A percentile compares a stretch with the other conserved stretches of the same genome.
Evolutionary conservation across 2,888 invertebrate species (phyloP).

Genomic region (Taenaris catops): DNA sequence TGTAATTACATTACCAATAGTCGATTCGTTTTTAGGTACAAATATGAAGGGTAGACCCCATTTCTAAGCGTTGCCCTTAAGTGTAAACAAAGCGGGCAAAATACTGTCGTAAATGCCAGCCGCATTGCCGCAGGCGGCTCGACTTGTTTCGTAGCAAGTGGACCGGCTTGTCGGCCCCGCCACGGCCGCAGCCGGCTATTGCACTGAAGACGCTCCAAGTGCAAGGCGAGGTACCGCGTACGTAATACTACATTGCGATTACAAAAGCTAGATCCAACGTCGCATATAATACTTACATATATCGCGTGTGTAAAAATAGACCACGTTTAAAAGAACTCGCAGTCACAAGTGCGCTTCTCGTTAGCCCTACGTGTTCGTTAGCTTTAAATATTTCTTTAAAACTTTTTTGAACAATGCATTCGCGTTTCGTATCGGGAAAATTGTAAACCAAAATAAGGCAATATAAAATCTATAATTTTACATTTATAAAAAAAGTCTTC

Average conservation of each 20-base stretch:
- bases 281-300: slow-evolving; percentile 8
- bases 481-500: no score
- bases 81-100: slow-evolving; percentile 6
- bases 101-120: slow-evolving; percentile 6
- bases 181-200: slow-evolving; percentile 45
- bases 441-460: no score
- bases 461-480: no score
- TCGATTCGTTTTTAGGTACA: no score
- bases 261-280: slow-evolving; percentile 23
- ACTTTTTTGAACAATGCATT: no score
- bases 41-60: no score
- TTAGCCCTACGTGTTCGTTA: slow-evolving; percentile 6
- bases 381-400: slow-evolving; percentile 1
- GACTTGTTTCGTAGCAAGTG: slow-evolving; percentile 10
- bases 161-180: slow-evolving; percentile 25
- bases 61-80: slow-evolving; percentile 1
- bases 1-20: no score
- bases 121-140: slow-evolving; percentile 3
- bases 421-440: no score
- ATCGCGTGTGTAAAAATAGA: slow-evolving; percentile 10
- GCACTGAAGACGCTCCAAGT: slow-evolving; percentile 63
- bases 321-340: slow-evolving; percentile 5
- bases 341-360: slow-evolving; percentile 5
- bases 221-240: slow-evolving; percentile 22
- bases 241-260: slow-evolving; percentile 54